phyloP scores from a whole-genome alignment of 1,140 invertebrate species.

The Drosophila leontia region DNA sequence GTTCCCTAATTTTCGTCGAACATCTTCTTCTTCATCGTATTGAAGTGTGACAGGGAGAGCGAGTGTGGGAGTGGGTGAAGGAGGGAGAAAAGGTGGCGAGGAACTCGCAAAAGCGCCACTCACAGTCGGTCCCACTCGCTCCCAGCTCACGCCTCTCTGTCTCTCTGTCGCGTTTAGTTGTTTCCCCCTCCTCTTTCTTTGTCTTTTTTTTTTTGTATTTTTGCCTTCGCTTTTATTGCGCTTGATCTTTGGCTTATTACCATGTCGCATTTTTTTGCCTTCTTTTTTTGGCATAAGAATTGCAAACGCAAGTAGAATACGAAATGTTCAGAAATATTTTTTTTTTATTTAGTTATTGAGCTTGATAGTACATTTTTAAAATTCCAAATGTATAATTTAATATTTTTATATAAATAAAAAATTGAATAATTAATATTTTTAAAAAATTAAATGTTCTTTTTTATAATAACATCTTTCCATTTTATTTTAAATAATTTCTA shows the following conservation, averaged over 20 bases:
- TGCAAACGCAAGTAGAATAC: conserved; percentile 72
- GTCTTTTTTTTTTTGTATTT: conserved; percentile 23
- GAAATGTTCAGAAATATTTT: conserved; percentile 38
- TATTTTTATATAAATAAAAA: too few relatives aligned
- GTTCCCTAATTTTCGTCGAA: conserved; percentile 34
- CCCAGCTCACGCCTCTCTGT: conserved; percentile 8
- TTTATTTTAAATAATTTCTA: too few relatives aligned
- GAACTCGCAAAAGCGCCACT: conserved; percentile 41
- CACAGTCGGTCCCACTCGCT: conserved; percentile 31
- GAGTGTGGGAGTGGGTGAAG: not conserved
- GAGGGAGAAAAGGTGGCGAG: not conserved
- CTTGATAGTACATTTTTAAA: too few relatives aligned
- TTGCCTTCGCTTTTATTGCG: conserved; percentile 62
- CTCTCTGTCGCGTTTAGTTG: conserved; percentile 6
- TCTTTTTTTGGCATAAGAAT: conserved; percentile 53
- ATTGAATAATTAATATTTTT: too few relatives aligned
- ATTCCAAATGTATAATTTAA: too few relatives aligned
- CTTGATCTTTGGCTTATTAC: conserved; percentile 83
- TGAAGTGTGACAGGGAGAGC: conserved; percentile 29
- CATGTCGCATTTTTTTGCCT: conserved; percentile 65
- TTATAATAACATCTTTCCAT: too few relatives aligned
- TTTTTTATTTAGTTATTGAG: too few relatives aligned
- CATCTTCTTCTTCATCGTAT: conserved; percentile 33
- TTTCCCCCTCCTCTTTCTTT: not conserved
- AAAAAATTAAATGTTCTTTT: too few relatives aligned